Evolutionary conservation across 1,140 invertebrate genomes (phyloP).

Genomic region (Bombus pyrosoma): DNA sequence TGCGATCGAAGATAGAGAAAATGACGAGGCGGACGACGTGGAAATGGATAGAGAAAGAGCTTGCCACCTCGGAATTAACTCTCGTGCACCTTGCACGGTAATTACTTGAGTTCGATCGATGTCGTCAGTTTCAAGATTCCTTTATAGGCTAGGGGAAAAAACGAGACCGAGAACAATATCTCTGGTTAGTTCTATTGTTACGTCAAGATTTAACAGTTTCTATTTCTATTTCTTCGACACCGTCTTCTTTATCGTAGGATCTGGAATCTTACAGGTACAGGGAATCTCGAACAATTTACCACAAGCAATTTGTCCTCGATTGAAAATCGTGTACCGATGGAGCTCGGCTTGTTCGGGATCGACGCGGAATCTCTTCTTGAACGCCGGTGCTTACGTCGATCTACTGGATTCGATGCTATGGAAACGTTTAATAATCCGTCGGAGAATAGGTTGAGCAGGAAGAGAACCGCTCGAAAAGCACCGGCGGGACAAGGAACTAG

Average conservation of each 20-base stretch:
- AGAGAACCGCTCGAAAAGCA: not conserved
- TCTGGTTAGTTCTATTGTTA: not conserved
- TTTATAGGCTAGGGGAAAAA: too few species aligned
- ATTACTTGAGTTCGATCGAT: conserved; percentile 42
- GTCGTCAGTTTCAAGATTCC: not conserved
- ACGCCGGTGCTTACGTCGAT: conserved; percentile 16
- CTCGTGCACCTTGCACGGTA: conserved; percentile 36
- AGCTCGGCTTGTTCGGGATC: not conserved
- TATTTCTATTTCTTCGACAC: not conserved
- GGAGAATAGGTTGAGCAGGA: not conserved
- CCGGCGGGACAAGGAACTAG: not conserved
- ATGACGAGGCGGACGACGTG: conserved; percentile 38
- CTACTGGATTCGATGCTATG: conserved; percentile 28
- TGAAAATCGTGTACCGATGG: conserved; percentile 22
- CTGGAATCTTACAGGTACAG: too few species aligned
- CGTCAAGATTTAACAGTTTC: not conserved
- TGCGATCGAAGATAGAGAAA: conserved; percentile 48
- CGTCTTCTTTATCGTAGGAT: not conserved
- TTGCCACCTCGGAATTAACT: conserved; percentile 45
- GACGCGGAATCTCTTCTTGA: conserved; percentile 14
- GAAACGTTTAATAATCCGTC: conserved; percentile 53
- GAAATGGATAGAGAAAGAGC: conserved; percentile 48
- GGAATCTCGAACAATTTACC: conserved; percentile 1
- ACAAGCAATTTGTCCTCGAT: conserved; percentile 34
- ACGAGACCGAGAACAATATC: not conserved